Percentiles rank a stretch among this genome's conserved stretches.
Conservation (phyloP, 2,113 vertebrate genomes). For the Romanogobio albipinnatus region DNA sequence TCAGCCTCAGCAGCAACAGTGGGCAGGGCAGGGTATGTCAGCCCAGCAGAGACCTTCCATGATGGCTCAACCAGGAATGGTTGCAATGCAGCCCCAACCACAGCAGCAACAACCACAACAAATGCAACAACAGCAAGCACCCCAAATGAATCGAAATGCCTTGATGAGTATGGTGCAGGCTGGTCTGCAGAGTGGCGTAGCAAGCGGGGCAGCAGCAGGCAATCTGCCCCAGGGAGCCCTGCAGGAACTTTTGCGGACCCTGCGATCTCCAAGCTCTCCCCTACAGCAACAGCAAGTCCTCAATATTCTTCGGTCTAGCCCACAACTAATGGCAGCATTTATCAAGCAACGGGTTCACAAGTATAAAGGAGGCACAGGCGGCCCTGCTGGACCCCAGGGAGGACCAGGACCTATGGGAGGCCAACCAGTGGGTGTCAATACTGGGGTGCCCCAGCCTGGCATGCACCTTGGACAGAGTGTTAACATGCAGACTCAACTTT, state of each 20-base stretch:
- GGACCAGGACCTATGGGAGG: conserved; percentile 72
- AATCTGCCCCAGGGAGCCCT: conserved; percentile 72
- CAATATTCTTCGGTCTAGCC: conserved; percentile 88
- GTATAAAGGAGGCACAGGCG: conserved; percentile 74
- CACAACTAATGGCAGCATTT: conserved; percentile 87
- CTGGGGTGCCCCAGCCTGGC: conserved; percentile 79
- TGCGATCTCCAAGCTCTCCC: conserved; percentile 62
- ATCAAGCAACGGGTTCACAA: conserved; percentile 86
- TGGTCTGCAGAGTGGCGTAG: conserved; percentile 78
- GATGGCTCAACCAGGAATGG: conserved; percentile 84
- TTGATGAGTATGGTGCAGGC: conserved; percentile 58
- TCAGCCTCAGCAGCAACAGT: conserved; percentile 80
- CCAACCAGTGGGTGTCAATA: conserved; percentile 78
- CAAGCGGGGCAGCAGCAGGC: conserved; percentile 69
- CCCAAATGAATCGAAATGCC: conserved; percentile 54
- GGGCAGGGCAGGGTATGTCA: conserved; percentile 70
- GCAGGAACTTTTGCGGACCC: conserved; percentile 62
- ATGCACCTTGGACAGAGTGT: conserved; percentile 82
- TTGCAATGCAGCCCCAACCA: conserved; percentile 76
- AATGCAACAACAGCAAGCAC: conserved; percentile 69
- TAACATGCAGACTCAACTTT: conserved; percentile 77
- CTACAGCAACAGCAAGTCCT: conserved; percentile 86
- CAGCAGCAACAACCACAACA: conserved; percentile 77
- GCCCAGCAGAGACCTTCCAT: conserved; percentile 84
- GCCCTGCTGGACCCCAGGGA: conserved; percentile 67